phyloP scores from a whole-genome alignment of 2,888 invertebrate genomes.

The Pandemis corylana region DNA sequence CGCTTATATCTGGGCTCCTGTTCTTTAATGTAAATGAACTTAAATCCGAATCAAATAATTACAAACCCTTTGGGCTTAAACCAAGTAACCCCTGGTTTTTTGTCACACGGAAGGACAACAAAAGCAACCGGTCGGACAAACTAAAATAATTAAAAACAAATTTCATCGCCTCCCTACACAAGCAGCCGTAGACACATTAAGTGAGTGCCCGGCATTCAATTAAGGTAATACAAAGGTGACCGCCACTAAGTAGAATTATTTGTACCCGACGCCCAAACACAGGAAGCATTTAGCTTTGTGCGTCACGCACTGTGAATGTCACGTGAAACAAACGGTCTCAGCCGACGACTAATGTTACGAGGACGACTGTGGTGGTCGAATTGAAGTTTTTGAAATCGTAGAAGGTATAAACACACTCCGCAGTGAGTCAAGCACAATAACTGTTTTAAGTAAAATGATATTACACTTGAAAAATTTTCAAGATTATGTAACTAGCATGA shows the following conservation, averaged over 20 bases:
- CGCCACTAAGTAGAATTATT: conserved; percentile 68
- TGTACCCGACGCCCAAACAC: conserved; percentile 61
- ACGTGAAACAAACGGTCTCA: conserved; percentile 41
- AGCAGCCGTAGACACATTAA: conserved; percentile 44
- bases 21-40: not conserved
- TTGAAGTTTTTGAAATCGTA: not conserved
- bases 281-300: conserved; percentile 71
- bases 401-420: no score
- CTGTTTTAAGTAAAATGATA: no score
- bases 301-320: conserved; percentile 56
- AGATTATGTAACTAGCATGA: no score
- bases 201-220: conserved; percentile 51
- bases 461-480: no score
- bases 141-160: conserved; percentile 22
- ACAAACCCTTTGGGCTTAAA: not conserved
- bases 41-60: not conserved
- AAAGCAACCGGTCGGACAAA: not conserved
- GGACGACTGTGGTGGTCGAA: conserved; percentile 1
- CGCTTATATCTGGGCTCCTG: not conserved
- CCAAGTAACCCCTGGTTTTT: not conserved
- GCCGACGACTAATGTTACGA: not conserved
- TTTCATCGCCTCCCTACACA: conserved; percentile 13
- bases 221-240: conserved; percentile 56
- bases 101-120: not conserved
- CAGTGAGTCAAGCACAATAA: no score